Evolutionary conservation across 2,888 invertebrate genomes (phyloP), one percentile per base, ranked within the genome.

Genomic region (Pandemis cinnamomeana): DNA sequence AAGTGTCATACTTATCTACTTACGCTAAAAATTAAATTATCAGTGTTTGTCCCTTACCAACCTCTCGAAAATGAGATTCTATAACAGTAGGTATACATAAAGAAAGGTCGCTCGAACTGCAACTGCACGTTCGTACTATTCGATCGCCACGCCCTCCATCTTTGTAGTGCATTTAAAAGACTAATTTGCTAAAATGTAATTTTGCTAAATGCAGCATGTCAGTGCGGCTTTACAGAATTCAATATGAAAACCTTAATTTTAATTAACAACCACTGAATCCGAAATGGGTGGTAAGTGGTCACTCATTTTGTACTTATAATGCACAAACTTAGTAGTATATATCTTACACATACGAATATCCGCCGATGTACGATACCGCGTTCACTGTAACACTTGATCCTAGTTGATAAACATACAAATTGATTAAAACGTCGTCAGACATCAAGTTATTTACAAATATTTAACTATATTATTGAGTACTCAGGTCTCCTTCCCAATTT

Each of bases 21-120:
- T 89, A 91, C 72, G 72, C 84, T 87, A 87, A 85, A 60, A 84
- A 84, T 88, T 89, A 89, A 88, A 87, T 86, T 88, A 90, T 84
- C 88, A 87, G 87, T 88, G 85, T 78, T 85, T 83, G 20, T 84
- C 84, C 85, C 66, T 72, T 71, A 69, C 66, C 69, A 58, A 72
- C 41, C 60, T 66, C 58, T 51, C 84, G 72, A 78, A 66, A 77
- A 82, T 84, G 86, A 82, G 81, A 84, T 82, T 83, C 82, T 84
- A 86, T 80, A 84, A 11, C 20, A 55, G 55, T 15, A 82, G 86
- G 82, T 80, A 79, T 41, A 58, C 53, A 71, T 71, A 78, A 78
- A 80, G 75, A 80, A 82, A 81, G 60, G 69, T 66, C 72, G 70
- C 71, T 58, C 27, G 67, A 60, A 61, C 67, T 71, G 76, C 67